Base-by-base conservation (phyloP, 2,113 vertebrate genomes). In the Megalops atlanticus region DNA sequence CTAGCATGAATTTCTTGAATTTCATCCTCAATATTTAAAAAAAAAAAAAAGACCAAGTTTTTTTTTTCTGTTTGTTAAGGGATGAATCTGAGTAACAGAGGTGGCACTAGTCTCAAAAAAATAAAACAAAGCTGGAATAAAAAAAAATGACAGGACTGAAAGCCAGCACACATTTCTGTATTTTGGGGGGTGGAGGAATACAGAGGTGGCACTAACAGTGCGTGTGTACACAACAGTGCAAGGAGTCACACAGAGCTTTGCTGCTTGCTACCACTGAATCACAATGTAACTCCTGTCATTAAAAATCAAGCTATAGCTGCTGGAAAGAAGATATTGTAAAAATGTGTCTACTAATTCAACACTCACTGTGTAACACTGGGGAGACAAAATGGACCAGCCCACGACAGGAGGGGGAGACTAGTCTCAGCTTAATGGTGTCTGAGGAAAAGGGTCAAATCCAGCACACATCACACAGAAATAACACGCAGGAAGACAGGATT, bases 91-190 rank as follows among this genome's bases (percentile, higher is more conserved):
- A 64, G 12, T 64, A 64, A 64, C 64, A 69, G 21, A 69, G n/a
- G 64, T 2, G 41, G n/a, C n/a, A n/a, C n/a, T n/a, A n/a, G n/a
- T n/a, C n/a, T n/a, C n/a, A n/a, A n/a, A n/a, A n/a, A n/a, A n/a
- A n/a, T 1, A 73, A 15, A 84, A 71, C 24, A 72, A 77, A 40
- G 64, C 80, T 77, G 27, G n/a, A 77, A 33, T 58, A 77, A 81
- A 31, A 82, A 72, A 76, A 64, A 77, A 74, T n/a, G n/a, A 74
- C 39, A 39, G 76, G 75, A 81, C 24, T 74, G 71, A 83, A 81
- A 81, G 4, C 68, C 76, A 16, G 71, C 45, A 81, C 83, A 81
- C 81, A 76, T 85, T 85, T 64, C 54, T n/a, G 5, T 77, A 69
- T 35, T 43, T 10, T 80, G 49, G 81, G 6, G 0, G 64, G n/a